phyloP scores from a whole-genome alignment of 2,888 invertebrate genomes.

The Rambutsinella grinnellia region DNA sequence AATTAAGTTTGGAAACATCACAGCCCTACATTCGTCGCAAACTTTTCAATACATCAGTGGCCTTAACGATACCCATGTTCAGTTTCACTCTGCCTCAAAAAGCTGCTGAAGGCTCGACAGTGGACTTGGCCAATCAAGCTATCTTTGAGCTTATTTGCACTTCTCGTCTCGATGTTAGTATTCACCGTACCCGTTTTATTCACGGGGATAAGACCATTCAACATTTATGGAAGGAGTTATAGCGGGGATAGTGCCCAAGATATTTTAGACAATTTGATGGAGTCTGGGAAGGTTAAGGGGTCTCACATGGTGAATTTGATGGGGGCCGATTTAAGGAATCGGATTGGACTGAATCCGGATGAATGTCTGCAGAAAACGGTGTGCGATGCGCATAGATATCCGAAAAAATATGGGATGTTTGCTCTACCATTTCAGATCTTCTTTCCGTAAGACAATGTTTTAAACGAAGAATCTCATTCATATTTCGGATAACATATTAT shows the following conservation, averaged over 20 bases:
- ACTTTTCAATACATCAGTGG: slow-evolving; percentile 65
- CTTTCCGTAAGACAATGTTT: slow-evolving; percentile 59
- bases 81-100: slow-evolving; percentile 63
- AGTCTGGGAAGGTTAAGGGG: slow-evolving; percentile 16
- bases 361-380: slow-evolving; percentile 65
- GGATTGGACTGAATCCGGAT: slow-evolving; percentile 64
- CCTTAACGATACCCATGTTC: slow-evolving; percentile 63
- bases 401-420: slow-evolving; percentile 63
- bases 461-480: background rate
- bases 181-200: slow-evolving; percentile 65
- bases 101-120: slow-evolving; percentile 61
- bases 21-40: slow-evolving; percentile 58
- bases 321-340: slow-evolving; percentile 63
- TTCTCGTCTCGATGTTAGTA: slow-evolving; percentile 61
- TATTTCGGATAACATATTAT: background rate
- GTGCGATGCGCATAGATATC: slow-evolving; percentile 64
- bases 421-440: slow-evolving; percentile 64
- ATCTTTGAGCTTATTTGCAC: slow-evolving; percentile 65
- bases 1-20: slow-evolving; percentile 38
- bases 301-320: slow-evolving; percentile 62
- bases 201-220: slow-evolving; percentile 62
- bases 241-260: slow-evolving; percentile 21
- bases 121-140: slow-evolving; percentile 65
- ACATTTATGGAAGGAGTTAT: slow-evolving; percentile 57
- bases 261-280: slow-evolving; percentile 58